Base-by-base conservation (phyloP, 2,113 vertebrate genomes). In the Tetraodon nigroviridis region DNA sequence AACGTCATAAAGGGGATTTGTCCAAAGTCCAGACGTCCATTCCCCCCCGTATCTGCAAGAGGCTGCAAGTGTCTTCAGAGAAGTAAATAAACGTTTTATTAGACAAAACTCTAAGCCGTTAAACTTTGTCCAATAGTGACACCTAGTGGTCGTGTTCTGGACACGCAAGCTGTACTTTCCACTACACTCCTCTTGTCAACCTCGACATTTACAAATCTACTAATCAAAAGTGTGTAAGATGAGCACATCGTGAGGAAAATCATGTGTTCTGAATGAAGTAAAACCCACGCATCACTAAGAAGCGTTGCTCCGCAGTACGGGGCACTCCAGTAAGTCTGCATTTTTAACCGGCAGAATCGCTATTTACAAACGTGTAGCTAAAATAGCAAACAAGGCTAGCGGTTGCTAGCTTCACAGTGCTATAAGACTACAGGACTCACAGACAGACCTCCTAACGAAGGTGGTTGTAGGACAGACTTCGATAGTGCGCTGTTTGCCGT, bases 191-290 rank as follows among this genome's bases (percentile, higher is more conserved):
- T 40, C 67, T 69, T 67, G 60, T 69, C 53, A 66, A 75, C 54
- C 63, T 75, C 51, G 71, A 83, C 55, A 81, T 76, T 80, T 80
- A 79, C 56, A 73, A 64, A 63, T 80, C 75, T 41, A 32, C 14
- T 24, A 27, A 61, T 70, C 72, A 80, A 50, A 53, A 79, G 56
- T 75, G 45, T 75, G 61, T 22, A 32, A 67, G n/a, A 51, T 58
- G 11, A 57, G 51, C 37, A 29, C 18, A 55, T 29, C 50, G 46
- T 49, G 51, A 60, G 48, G 42, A 48, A 67, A 52, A 40, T 48
- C 60, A 58, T 21, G 55, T 69, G 65, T 37, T 57, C 17, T 22
- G 54, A 20, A 15, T 78, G 61, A 81, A 71, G 75, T 79, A 74
- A 81, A 77, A 70, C 57, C 73, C 40, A 70, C 27, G 52, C 41